These are phyloP conservation scores for Psilanteris sp. DNA, from an alignment of 1,140 invertebrate genomes.

Conservation along the genomic window DNA sequence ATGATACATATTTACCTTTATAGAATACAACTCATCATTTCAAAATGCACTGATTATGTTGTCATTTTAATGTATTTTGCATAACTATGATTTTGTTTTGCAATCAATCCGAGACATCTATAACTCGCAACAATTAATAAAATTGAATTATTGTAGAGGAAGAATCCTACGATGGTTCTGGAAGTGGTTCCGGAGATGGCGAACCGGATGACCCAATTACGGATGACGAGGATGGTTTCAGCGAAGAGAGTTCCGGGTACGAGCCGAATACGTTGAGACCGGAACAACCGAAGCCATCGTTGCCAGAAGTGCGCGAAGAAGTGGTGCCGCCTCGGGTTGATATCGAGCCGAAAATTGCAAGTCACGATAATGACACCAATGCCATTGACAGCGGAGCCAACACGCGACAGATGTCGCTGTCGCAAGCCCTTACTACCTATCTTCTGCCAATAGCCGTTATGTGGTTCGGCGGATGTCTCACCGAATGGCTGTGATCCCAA, in stretches of 20 bases:
- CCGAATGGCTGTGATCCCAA: constrained; percentile 87
- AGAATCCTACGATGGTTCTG: constrained; percentile 81
- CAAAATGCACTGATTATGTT: too few species aligned
- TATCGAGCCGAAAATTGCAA: constrained; percentile 69
- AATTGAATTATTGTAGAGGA: constrained; percentile 79
- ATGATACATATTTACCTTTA: too few species aligned
- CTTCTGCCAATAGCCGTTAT: constrained; percentile 89
- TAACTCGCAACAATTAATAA: too few species aligned
- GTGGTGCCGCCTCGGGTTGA: constrained; percentile 66
- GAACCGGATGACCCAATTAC: constrained; percentile 79
- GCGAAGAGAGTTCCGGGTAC: constrained; percentile 74
- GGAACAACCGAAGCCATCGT: constrained; percentile 56
- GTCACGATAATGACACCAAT: constrained; percentile 64
- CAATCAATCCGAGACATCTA: too few species aligned
- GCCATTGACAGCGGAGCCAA: constrained; percentile 63
- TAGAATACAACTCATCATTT: too few species aligned
- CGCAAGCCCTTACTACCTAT: constrained; percentile 86
- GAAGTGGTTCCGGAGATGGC: constrained; percentile 82
- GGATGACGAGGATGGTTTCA: constrained; percentile 76
- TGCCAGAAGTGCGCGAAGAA: constrained; percentile 57
- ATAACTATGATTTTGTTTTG: too few species aligned
- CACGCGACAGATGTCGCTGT: constrained; percentile 83
- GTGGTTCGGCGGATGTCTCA: constrained; percentile 90
- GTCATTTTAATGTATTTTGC: too few species aligned
- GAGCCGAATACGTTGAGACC: constrained; percentile 61